These are phyloP conservation scores for Amphipoea oculea DNA, from an alignment of 2,888 invertebrate species.

Conservation along the genomic window DNA sequence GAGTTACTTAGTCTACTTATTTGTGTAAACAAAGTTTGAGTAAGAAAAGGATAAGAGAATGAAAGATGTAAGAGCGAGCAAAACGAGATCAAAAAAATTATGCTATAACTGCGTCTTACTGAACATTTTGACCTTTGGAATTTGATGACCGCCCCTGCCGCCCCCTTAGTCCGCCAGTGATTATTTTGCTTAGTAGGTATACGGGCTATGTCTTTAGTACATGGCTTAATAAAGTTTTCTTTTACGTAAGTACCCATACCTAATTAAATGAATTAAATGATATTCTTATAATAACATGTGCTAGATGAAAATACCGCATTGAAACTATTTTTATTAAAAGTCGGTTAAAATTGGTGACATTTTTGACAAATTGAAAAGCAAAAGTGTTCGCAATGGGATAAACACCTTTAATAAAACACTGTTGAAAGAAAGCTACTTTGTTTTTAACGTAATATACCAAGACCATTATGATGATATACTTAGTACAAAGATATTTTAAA, in stretches of 20 bases:
- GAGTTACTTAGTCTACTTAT: not conserved
- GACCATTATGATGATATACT: not conserved
- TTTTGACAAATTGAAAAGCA: not conserved
- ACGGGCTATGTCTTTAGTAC: not conserved
- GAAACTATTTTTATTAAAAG: not conserved
- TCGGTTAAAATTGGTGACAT: not conserved
- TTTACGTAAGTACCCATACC: not conserved
- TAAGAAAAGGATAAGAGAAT: not conserved
- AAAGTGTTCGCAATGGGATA: not conserved
- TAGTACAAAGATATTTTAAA: not conserved
- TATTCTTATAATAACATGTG: not conserved
- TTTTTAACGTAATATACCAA: not conserved
- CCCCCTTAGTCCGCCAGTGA: not conserved
- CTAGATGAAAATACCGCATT: not conserved
- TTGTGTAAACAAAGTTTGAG: not conserved
- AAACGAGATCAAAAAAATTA: not conserved
- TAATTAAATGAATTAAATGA: too few species aligned
- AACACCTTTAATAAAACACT: not conserved
- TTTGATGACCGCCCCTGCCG: not conserved
- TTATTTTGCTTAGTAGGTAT: not conserved
- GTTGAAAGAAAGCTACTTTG: not conserved
- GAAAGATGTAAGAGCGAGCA: not conserved
- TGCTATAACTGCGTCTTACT: not conserved
- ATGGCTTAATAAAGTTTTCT: not conserved
- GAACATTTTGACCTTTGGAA: not conserved